Evolutionary conservation across 2,888 invertebrate genomes (phyloP).

Genomic region (Napeogenes sylphis): DNA sequence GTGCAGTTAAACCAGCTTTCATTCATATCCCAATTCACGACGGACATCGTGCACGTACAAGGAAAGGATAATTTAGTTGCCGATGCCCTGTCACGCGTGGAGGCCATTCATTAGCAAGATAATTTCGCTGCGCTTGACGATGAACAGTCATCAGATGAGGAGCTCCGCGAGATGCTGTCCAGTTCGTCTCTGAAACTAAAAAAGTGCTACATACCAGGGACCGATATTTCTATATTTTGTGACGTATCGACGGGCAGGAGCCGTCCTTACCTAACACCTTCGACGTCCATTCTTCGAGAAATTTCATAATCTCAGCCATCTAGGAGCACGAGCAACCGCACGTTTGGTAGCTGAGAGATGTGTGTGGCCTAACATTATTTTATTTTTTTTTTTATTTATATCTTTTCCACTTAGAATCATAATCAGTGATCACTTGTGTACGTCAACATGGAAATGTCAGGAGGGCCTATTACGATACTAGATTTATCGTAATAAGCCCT

Average conservation of each 20-base stretch:
- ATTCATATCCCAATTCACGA: constrained; percentile 35
- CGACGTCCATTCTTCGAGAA: constrained; percentile 21
- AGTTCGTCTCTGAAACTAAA: constrained; percentile 24
- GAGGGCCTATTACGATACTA: no score
- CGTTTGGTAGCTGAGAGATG: constrained; percentile 40
- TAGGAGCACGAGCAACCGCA: constrained; percentile 22
- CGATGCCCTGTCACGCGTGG: constrained; percentile 34
- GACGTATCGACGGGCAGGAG: constrained; percentile 25
- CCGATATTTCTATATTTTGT: constrained; percentile 19
- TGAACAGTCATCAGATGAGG: constrained; percentile 24
- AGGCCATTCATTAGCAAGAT: constrained; percentile 16
- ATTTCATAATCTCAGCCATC: constrained; percentile 30
- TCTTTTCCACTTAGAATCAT: no score
- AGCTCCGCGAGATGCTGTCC: no score
- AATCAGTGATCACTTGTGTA: no score
- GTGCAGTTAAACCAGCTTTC: constrained; percentile 30
- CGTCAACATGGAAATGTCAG: no score
- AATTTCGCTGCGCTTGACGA: constrained; percentile 22
- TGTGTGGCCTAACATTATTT: constrained; percentile 50
- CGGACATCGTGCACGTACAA: constrained; percentile 31
- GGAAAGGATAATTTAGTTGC: constrained; percentile 35
- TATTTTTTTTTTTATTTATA: no score
- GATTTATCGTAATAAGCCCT: no score
- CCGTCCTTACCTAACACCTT: constrained; percentile 25
- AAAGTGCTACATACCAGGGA: constrained; percentile 22